Evolutionary conservation across 2,888 invertebrate species (phyloP).

Genomic region (Limnephilus lunatus): DNA sequence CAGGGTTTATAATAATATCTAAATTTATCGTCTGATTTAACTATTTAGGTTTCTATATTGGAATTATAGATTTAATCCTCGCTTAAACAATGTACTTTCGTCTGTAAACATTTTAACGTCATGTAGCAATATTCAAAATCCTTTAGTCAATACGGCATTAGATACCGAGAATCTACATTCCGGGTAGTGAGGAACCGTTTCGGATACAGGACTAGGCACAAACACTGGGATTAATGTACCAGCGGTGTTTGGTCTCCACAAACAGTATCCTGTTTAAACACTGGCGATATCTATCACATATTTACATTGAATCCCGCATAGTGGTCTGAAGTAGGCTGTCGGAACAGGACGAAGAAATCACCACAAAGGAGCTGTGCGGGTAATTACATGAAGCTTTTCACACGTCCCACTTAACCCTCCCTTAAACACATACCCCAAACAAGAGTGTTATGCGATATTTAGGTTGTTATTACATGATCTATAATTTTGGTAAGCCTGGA

Average conservation of each 20-base stretch:
- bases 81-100: not conserved
- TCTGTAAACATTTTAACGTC: not conserved
- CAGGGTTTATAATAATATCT: not conserved
- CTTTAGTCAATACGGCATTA: not conserved
- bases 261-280: conserved; percentile 27
- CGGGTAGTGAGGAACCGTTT: not conserved
- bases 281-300: not conserved
- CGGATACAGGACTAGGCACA: not conserved
- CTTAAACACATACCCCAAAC: too few species aligned
- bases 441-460: too few species aligned
- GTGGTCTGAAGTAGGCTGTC: conserved; percentile 9
- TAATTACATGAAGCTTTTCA: not conserved
- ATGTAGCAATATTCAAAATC: not conserved
- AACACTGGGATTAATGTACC: not conserved
- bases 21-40: not conserved
- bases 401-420: not conserved
- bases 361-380: conserved; percentile 7
- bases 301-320: not conserved
- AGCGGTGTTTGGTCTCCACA: not conserved
- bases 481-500: too few species aligned
- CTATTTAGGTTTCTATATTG: not conserved
- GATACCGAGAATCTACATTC: not conserved
- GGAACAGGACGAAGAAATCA: not conserved
- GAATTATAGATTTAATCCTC: not conserved
- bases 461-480: too few species aligned